A percentile compares a stretch with the other conserved stretches of the same genome.
These are phyloP conservation scores for Smutsia gigantea DNA, from an alignment of 2,797 vertebrate genomes.

Conservation along the genomic window DNA sequence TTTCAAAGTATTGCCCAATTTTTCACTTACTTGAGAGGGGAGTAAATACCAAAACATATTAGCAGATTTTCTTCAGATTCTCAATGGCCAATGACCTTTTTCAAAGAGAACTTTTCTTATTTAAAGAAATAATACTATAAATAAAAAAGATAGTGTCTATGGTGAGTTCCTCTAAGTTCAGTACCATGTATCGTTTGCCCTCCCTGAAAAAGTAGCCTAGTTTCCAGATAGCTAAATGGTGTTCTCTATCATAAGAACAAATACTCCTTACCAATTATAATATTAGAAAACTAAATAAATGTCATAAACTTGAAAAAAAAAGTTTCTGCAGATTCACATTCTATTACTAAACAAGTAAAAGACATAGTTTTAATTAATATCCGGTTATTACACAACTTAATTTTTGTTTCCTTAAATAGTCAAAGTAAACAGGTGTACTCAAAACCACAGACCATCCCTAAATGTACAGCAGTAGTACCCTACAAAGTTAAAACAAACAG, in stretches of 20 bases:
- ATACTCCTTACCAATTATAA: background rate
- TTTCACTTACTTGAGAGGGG: background rate
- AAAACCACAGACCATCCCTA: background rate
- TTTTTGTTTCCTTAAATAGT: background rate
- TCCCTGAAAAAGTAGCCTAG: background rate
- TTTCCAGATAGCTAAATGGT: background rate
- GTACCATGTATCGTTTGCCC: background rate
- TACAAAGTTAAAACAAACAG: background rate
- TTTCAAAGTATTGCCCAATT: background rate
- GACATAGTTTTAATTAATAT: background rate
- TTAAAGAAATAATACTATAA: background rate
- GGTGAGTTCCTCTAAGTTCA: background rate
- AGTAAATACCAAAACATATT: background rate
- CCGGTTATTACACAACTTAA: background rate
- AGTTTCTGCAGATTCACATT: background rate
- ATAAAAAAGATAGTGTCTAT: background rate
- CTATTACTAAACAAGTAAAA: background rate
- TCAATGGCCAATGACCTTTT: background rate
- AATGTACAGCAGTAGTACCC: background rate
- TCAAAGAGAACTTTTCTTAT: background rate
- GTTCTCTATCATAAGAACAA: background rate
- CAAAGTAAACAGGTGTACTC: constrained; percentile 40
- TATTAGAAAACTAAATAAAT: background rate
- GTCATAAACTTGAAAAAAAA: background rate
- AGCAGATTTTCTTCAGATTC: background rate